Evolutionary conservation across 2,113 vertebrate genomes (phyloP).

Genomic region (Lampris megalopsis): DNA sequence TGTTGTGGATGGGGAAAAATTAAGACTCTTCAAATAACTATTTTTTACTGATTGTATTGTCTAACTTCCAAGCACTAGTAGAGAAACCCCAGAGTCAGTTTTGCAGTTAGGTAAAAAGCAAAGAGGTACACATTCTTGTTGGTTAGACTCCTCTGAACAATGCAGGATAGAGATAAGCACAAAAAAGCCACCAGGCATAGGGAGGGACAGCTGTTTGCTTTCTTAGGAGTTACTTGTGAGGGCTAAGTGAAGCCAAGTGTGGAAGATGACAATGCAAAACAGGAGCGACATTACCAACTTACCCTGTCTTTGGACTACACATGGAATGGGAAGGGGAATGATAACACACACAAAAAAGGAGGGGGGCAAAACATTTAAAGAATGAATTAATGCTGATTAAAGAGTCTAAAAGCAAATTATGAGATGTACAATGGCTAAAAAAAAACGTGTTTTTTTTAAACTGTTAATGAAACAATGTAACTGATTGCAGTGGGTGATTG

Average conservation of each 20-base stretch:
- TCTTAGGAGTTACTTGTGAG: slow-evolving; percentile 43
- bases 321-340: slow-evolving; percentile 76
- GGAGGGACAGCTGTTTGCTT: slow-evolving; percentile 40
- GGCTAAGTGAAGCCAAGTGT: slow-evolving; percentile 43
- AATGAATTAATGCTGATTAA: slow-evolving; percentile 58
- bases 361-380: slow-evolving; percentile 67
- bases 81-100: slow-evolving; percentile 45
- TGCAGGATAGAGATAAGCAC: slow-evolving; percentile 56
- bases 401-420: slow-evolving; percentile 48
- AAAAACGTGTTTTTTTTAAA: slow-evolving; percentile 2
- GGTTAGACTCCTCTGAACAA: slow-evolving; percentile 62
- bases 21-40: background rate
- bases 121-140: slow-evolving; percentile 67
- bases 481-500: slow-evolving; percentile 9
- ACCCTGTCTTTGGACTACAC: slow-evolving; percentile 91
- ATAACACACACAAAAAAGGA: slow-evolving; percentile 62
- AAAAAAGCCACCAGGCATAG: slow-evolving; percentile 60
- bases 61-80: slow-evolving; percentile 44
- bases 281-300: slow-evolving; percentile 81
- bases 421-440: slow-evolving; percentile 27
- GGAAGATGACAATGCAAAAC: slow-evolving; percentile 54
- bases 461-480: background rate
- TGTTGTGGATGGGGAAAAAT: background rate
- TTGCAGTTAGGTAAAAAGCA: slow-evolving; percentile 43
- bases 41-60: slow-evolving; percentile 8